Conservation (phyloP, 2,888 invertebrate genomes). For the Nesidiocoris tenuis region DNA sequence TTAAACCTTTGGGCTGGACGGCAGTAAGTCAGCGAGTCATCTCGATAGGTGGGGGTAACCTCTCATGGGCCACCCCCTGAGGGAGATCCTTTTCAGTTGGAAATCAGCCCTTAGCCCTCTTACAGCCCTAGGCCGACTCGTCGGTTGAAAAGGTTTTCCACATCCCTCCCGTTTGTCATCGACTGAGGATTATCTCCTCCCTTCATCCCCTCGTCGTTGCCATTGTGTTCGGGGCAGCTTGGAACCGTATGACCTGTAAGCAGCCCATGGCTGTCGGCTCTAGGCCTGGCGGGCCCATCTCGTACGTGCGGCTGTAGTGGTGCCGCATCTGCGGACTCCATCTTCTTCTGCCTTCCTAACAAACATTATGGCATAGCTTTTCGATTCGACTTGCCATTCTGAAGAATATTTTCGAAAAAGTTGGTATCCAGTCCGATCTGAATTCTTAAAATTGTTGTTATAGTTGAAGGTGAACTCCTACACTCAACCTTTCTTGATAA, state of each 20-base stretch:
- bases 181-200: constrained; percentile 34
- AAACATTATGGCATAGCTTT: too few relatives aligned
- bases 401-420: too few relatives aligned
- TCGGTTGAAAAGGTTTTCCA: constrained; percentile 7
- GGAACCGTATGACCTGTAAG: too few relatives aligned
- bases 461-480: too few relatives aligned
- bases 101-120: constrained; percentile 17
- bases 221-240: neutral
- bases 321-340: constrained; percentile 39
- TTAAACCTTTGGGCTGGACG: constrained; percentile 34
- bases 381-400: too few relatives aligned
- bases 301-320: neutral
- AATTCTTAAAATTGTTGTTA: too few relatives aligned
- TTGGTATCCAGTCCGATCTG: too few relatives aligned
- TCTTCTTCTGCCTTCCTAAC: too few relatives aligned
- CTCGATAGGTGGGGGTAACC: too few relatives aligned
- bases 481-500: too few relatives aligned
- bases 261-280: too few relatives aligned
- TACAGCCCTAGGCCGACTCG: constrained; percentile 4
- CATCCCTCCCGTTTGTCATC: constrained; percentile 41
- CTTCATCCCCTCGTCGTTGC: neutral
- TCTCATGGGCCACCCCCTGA: neutral
- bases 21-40: constrained; percentile 41
- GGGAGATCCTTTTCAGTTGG: constrained; percentile 11
- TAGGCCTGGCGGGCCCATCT: too few relatives aligned